These are phyloP conservation scores for Poeciliopsis occidentalis DNA, from an alignment of 2,113 vertebrate species.

Conservation along the genomic window DNA sequence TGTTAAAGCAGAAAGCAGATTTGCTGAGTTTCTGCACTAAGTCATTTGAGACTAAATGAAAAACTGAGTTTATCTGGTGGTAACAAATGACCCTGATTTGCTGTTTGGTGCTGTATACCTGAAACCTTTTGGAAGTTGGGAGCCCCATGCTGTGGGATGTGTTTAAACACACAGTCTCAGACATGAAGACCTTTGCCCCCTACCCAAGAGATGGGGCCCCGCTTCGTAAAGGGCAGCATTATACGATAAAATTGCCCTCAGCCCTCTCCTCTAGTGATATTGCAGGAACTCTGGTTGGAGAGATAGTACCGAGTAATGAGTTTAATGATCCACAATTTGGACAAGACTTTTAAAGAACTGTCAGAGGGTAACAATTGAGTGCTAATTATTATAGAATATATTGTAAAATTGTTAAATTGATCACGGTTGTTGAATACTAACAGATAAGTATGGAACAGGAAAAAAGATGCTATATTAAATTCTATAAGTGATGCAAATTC, in stretches of 20 bases:
- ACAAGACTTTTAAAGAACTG: conserved; percentile 29
- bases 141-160: conserved; percentile 62
- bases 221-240: conserved; percentile 85
- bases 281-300: conserved; percentile 84
- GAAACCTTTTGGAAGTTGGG: conserved; percentile 32
- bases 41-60: conserved; percentile 42
- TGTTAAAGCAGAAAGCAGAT: conserved; percentile 3
- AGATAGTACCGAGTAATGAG: conserved; percentile 85
- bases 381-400: neutral
- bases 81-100: conserved; percentile 63
- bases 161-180: conserved; percentile 18
- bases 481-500: too few relatives aligned
- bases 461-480: too few relatives aligned
- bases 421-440: too few relatives aligned
- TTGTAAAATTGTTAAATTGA: too few relatives aligned
- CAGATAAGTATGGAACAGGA: too few relatives aligned
- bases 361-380: conserved; percentile 33
- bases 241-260: conserved; percentile 82
- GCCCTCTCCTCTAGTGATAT: conserved; percentile 83
- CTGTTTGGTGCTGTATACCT: conserved; percentile 56
- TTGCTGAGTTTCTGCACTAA: conserved; percentile 18
- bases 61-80: conserved; percentile 36
- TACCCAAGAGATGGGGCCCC: conserved; percentile 86
- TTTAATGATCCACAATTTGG: conserved; percentile 87
- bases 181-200: conserved; percentile 63